Evolutionary conservation across 92 coral and sea anemone species (phyloP), one percentile per base, ranked within the genome.

Genomic region (Zoanthus solanderi): DNA sequence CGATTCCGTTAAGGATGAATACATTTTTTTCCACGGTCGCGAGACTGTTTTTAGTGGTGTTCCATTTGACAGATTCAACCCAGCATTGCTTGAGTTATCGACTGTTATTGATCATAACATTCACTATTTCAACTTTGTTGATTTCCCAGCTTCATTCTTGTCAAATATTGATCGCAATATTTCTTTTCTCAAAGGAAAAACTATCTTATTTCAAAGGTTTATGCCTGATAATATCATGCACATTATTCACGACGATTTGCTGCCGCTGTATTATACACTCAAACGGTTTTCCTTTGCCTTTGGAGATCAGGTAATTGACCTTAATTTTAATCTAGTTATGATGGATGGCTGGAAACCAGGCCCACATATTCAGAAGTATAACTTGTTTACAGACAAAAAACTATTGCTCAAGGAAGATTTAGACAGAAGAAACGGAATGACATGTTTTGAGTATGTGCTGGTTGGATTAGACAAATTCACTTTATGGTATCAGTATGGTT

Each of bases 401-500:
- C 86, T 90, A 37, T 57, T 97, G 30, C 84, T 92, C 2, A 92
- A 95, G 17, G 52, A 65, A 16, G 89, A 91, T 72, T 37, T 92
- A 57, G 63, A 68, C 50, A 47, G 74, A 57, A 80, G 65, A 48
- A 81, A 95, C 18, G 76, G 34, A n/a, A 76, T 97, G 91, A 92
- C 87, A 12, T 95, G 99, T 78, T 97, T 97, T 73, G 97, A 75
- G 18, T 83, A 94, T 86, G 94, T 94, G 18, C 76, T 94, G 2
- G 94, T 97, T 30, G 98, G 99, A 5, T 89, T 97, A 77, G 92
- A 97, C 79, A 97, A 97, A 54, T 90, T 78, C 50, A 94, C 98
- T 63, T 95, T 98, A 12, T 97, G 99, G 99, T 97, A 97, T 56
- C 98, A 97, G 47, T 97, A 95, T 90, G 99, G 99, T 23, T 97